Percentiles rank a stretch among this genome's conserved stretches.
Evolutionary conservation across 1,140 invertebrate genomes (phyloP).

Genomic region (Myzus persicae): DNA sequence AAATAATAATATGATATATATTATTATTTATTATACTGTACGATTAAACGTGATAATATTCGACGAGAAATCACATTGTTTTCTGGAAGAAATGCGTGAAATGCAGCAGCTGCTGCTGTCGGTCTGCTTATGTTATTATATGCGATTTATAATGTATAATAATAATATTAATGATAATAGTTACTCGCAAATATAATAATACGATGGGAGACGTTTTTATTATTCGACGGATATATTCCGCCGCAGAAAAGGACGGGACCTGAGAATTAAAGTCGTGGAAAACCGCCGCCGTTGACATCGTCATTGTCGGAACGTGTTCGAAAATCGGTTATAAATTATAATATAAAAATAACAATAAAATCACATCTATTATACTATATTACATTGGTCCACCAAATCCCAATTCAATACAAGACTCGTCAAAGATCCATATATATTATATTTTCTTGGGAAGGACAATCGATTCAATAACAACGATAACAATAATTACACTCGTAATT

Average conservation of each 20-base stretch:
- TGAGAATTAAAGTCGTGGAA: background rate
- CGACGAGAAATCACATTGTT: background rate
- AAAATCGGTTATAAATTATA: background rate
- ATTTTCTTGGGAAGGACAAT: background rate
- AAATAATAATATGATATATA: background rate
- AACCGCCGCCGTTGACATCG: background rate
- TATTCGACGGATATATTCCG: background rate
- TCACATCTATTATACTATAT: background rate
- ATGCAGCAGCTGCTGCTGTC: background rate
- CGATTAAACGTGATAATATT: slow-evolving; percentile 32
- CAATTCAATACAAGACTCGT: no score
- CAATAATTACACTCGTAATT: background rate
- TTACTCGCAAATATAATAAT: background rate
- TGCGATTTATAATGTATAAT: background rate
- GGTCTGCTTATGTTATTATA: background rate
- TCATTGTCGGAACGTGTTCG: background rate
- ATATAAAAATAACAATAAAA: background rate
- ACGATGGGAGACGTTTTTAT: background rate
- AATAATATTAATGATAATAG: background rate
- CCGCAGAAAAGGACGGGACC: background rate
- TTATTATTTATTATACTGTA: background rate
- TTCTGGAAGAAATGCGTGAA: background rate
- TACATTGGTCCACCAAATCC: no score
- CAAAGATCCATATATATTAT: background rate
- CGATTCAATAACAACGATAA: background rate